Percentiles rank a stretch among this genome's conserved stretches.
Conservation (phyloP, 2,797 vertebrate genomes). For the Neomorphus geoffroyi region DNA sequence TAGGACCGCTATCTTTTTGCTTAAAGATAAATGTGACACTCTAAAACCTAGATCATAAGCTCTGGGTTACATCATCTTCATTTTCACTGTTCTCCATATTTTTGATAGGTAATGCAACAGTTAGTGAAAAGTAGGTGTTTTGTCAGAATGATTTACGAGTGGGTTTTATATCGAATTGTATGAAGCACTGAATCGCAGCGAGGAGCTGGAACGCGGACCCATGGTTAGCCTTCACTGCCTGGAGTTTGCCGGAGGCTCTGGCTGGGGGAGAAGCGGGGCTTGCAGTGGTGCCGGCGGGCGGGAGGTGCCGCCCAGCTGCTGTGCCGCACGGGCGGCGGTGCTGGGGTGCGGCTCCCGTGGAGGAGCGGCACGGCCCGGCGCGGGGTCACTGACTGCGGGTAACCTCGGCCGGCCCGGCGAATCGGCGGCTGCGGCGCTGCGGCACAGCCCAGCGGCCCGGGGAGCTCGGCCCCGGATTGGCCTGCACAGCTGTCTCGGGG, state of each 20-base stretch:
- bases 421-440: conserved; percentile 17
- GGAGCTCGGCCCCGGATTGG: conserved; percentile 70
- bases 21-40: not conserved
- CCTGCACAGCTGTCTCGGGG: conserved; percentile 58
- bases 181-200: not conserved
- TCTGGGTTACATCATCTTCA: rapidly evolving
- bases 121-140: no score
- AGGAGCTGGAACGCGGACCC: not conserved
- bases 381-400: conserved; percentile 79
- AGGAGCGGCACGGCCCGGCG: conserved; percentile 58
- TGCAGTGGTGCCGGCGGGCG: no score
- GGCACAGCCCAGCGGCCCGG: conserved; percentile 45
- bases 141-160: not conserved
- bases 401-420: conserved; percentile 77
- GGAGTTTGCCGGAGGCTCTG: not conserved
- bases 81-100: not conserved
- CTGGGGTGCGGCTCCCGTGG: not conserved
- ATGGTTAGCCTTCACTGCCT: rapidly evolving
- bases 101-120: not conserved
- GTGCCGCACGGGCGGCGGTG: no score
- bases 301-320: no score
- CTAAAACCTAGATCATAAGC: not conserved
- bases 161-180: not conserved
- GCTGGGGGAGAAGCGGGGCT: no score
- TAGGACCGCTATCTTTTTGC: not conserved